These are phyloP conservation scores for Ochropacha duplaris DNA, from an alignment of 2,888 invertebrate genomes.

Conservation along the genomic window DNA sequence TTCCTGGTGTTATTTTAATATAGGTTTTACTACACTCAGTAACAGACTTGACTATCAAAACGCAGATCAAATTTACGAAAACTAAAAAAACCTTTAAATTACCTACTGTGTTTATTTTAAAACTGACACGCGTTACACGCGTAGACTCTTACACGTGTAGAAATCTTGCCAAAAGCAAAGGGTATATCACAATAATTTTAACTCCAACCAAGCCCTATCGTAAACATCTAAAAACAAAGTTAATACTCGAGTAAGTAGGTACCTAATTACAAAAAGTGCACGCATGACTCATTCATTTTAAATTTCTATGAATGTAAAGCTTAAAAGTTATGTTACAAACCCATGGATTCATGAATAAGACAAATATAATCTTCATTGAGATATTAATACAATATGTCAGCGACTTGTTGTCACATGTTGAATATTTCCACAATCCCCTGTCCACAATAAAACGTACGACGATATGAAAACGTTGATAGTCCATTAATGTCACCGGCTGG, in stretches of 20 bases:
- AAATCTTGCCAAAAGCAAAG: not conserved
- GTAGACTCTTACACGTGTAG: not conserved
- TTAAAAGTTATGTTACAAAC: not conserved
- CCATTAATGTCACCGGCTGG: conserved; percentile 55
- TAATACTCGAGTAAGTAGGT: no score
- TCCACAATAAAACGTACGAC: conserved; percentile 34
- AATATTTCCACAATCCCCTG: conserved; percentile 35
- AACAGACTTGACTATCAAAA: not conserved
- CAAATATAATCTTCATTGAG: not conserved
- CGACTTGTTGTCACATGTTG: conserved; percentile 8
- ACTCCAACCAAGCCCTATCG: not conserved
- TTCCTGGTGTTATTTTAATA: conserved; percentile 17
- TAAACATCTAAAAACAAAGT: not conserved
- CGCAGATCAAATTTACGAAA: not conserved
- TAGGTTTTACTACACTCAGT: not conserved
- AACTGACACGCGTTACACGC: no score
- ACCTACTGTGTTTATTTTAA: not conserved
- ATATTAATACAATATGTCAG: not conserved
- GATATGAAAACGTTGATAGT: conserved; percentile 47
- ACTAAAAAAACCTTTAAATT: not conserved
- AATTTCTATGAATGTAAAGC: not conserved
- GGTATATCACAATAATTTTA: not conserved
- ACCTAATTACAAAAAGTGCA: not conserved
- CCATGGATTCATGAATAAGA: not conserved
- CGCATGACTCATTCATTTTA: not conserved